These are phyloP conservation scores for Phymatocera aterrima DNA, from an alignment of 2,888 invertebrate genomes.

Conservation along the genomic window DNA sequence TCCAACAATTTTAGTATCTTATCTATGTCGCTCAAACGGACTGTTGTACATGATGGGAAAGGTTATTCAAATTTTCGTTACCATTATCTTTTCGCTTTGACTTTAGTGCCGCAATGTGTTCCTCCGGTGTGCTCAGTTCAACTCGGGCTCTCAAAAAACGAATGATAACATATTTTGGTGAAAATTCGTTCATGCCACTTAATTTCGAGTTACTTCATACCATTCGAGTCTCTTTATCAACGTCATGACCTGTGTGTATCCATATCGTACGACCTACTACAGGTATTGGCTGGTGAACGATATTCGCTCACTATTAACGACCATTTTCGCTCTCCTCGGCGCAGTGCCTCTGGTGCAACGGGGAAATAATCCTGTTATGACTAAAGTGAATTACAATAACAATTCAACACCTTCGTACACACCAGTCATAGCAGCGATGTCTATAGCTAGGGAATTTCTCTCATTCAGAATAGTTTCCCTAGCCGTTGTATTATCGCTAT, in stretches of 20 bases:
- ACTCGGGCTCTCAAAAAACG: too few relatives aligned
- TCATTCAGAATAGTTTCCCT: constrained; percentile 10
- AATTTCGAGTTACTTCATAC: not conserved
- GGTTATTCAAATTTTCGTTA: not conserved
- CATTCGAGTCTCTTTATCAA: not conserved
- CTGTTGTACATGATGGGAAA: not conserved
- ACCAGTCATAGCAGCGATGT: too few relatives aligned
- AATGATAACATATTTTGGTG: too few relatives aligned
- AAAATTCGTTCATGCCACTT: too few relatives aligned
- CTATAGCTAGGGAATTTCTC: not conserved
- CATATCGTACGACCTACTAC: not conserved
- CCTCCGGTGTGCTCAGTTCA: too few relatives aligned
- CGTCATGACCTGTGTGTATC: not conserved
- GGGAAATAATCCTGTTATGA: constrained; percentile 30
- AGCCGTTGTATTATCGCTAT: not conserved
- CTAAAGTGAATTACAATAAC: constrained; percentile 26
- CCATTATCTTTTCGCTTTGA: not conserved
- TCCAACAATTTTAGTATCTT: not conserved
- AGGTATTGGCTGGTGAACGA: not conserved
- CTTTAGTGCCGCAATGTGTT: not conserved
- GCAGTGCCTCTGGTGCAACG: not conserved
- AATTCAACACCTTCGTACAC: constrained; percentile 21
- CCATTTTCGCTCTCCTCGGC: not conserved
- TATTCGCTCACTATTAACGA: not conserved
- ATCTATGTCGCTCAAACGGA: not conserved